Percentiles rank a stretch among this genome's conserved stretches.
These are phyloP conservation scores for Tetragnatha montana DNA, from an alignment of 2,888 invertebrate species.

Conservation along the genomic window DNA sequence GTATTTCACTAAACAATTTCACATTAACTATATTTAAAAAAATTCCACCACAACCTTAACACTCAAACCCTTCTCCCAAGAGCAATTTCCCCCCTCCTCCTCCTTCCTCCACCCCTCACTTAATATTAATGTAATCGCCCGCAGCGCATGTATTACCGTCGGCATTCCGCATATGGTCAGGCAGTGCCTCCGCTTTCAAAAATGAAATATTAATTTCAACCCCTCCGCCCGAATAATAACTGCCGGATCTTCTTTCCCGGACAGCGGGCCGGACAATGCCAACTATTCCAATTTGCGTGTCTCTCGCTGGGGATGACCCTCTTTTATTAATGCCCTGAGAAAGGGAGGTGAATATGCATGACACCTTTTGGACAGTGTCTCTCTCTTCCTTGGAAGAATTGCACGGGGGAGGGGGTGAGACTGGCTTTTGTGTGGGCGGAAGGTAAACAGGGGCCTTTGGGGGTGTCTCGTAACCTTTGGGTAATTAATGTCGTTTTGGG, in stretches of 20 bases:
- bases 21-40: too few species aligned
- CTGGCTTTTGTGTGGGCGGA: too few species aligned
- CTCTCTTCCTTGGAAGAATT: conserved; percentile 3
- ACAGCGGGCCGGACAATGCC: conserved; percentile 52
- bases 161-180: not conserved
- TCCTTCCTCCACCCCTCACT: not conserved
- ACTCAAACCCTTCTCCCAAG: not conserved
- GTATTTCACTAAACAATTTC: too few species aligned
- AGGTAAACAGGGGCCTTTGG: too few species aligned
- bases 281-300: conserved; percentile 63
- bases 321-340: conserved; percentile 35
- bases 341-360: conserved; percentile 18
- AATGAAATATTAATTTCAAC: conserved; percentile 54
- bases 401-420: not conserved
- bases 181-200: not conserved
- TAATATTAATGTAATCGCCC: too few species aligned
- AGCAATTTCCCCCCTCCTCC: not conserved
- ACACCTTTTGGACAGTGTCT: conserved; percentile 2
- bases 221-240: conserved; percentile 16
- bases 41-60: not conserved
- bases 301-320: not conserved
- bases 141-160: not conserved
- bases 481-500: too few species aligned
- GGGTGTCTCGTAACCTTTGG: too few species aligned
- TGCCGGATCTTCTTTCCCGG: not conserved